Evolutionary conservation across 2,113 vertebrate species (phyloP).

Genomic region (Apteryx owenii): DNA sequence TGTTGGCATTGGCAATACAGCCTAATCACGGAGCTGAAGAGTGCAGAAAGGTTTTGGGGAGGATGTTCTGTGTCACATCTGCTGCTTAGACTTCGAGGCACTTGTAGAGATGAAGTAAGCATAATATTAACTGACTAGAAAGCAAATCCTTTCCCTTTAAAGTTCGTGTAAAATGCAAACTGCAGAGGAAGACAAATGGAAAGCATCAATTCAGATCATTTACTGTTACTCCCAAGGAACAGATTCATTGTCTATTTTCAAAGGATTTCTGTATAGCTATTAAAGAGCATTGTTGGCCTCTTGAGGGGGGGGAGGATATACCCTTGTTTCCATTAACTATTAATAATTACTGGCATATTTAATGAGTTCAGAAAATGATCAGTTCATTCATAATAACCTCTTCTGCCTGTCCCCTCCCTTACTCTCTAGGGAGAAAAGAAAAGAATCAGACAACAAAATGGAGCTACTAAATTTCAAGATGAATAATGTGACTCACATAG

Average conservation of each 20-base stretch:
- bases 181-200: slow-evolving; percentile 21
- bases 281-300: slow-evolving; percentile 34
- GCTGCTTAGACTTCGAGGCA: not conserved
- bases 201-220: slow-evolving; percentile 37
- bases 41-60: not conserved
- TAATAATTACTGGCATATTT: slow-evolving; percentile 50
- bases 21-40: not conserved
- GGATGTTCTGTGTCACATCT: not conserved
- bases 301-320: not conserved
- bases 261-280: not conserved
- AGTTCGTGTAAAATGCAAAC: slow-evolving; percentile 8
- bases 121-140: slow-evolving; percentile 28
- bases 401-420: not conserved
- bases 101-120: slow-evolving; percentile 18
- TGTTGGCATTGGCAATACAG: not conserved
- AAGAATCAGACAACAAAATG: not conserved
- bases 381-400: slow-evolving; percentile 13
- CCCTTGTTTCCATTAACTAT: slow-evolving; percentile 44
- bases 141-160: slow-evolving; percentile 35
- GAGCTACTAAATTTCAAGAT: not conserved
- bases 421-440: not conserved
- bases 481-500: not conserved
- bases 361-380: slow-evolving; percentile 45
- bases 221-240: slow-evolving; percentile 30
- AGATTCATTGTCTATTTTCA: slow-evolving; percentile 40